These are phyloP conservation scores for Empidonax alnorum DNA, from an alignment of 2,113 vertebrate genomes.

Conservation along the genomic window DNA sequence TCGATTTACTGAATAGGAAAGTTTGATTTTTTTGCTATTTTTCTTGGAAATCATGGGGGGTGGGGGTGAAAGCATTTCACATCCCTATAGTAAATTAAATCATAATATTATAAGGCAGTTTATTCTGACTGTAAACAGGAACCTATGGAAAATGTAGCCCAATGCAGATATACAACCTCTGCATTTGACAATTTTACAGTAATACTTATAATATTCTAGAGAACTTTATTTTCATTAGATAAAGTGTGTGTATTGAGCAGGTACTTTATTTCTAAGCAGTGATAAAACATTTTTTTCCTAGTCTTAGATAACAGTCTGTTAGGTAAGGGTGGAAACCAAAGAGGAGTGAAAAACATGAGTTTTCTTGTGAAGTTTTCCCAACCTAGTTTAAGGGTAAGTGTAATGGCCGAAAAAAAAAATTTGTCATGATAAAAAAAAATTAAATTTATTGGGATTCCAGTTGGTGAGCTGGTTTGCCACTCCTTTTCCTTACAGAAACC, in stretches of 20 bases:
- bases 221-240: neutral
- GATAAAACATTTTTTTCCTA: neutral
- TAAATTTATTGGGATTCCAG: neutral
- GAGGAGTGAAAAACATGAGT: neutral
- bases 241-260: neutral
- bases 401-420: neutral
- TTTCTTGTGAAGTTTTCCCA: neutral
- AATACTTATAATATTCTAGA: neutral
- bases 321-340: neutral
- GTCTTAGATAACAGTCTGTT: neutral
- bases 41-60: neutral
- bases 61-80: neutral
- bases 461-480: neutral
- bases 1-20: neutral
- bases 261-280: neutral
- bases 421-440: neutral
- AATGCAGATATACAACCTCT: neutral
- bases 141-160: neutral
- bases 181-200: neutral
- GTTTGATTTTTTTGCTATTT: neutral
- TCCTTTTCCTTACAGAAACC: neutral
- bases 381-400: neutral
- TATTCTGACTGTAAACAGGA: neutral
- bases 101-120: neutral
- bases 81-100: neutral